phyloP scores from a whole-genome alignment of 2,888 invertebrate genomes.

The Dasypolia templi region DNA sequence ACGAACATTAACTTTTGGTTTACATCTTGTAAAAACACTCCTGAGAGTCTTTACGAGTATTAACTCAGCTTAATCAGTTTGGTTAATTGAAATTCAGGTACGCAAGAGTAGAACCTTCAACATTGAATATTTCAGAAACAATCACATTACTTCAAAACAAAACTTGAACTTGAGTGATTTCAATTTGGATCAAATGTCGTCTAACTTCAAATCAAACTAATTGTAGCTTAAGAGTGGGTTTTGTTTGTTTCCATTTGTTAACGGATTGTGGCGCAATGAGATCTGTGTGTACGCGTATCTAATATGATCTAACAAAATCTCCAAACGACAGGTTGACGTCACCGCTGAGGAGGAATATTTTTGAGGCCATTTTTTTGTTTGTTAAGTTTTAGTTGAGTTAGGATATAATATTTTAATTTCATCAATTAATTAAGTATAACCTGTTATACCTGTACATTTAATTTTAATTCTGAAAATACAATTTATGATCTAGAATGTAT shows the following conservation, averaged over 20 bases:
- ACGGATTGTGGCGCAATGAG: too few relatives aligned
- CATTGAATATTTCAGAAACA: neutral
- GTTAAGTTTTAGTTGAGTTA: too few relatives aligned
- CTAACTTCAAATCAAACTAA: neutral
- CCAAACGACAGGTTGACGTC: too few relatives aligned
- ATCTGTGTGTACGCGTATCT: too few relatives aligned
- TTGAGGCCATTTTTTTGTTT: too few relatives aligned
- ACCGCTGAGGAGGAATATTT: too few relatives aligned
- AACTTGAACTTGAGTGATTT: constrained; percentile 4
- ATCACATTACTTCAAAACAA: neutral
- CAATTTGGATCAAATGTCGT: neutral
- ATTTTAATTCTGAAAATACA: too few relatives aligned
- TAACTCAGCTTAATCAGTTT: neutral
- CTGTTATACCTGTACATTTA: too few relatives aligned
- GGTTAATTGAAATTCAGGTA: constrained; percentile 14
- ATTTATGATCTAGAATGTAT: too few relatives aligned
- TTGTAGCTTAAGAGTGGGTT: neutral
- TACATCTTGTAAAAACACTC: neutral
- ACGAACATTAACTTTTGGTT: neutral
- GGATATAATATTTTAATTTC: too few relatives aligned
- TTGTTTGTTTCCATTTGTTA: neutral
- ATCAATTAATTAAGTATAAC: too few relatives aligned
- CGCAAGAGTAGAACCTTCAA: neutral
- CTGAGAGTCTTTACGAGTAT: neutral
- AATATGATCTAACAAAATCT: too few relatives aligned